Percentiles rank a stretch among this genome's conserved stretches.
Conservation (phyloP, 2,113 vertebrate species). For the Scomber colias region DNA sequence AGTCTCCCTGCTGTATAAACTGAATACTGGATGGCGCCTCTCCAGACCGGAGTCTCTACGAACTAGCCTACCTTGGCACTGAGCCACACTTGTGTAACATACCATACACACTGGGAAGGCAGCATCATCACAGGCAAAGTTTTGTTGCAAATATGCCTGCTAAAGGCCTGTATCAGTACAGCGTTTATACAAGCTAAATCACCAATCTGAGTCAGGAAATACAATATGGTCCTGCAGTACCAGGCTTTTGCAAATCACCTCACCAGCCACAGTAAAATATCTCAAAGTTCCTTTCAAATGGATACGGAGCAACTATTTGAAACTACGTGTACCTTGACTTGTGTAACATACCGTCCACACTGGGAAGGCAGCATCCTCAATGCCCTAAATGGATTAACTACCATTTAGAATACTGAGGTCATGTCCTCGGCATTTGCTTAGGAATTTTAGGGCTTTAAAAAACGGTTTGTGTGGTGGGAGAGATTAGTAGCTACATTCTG, state of each 20-base stretch:
- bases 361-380: constrained; percentile 37
- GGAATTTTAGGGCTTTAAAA: too few relatives aligned
- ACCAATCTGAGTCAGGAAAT: neutral
- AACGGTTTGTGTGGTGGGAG: too few relatives aligned
- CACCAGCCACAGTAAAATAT: neutral
- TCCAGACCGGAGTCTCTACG: constrained; percentile 53
- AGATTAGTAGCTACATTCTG: too few relatives aligned
- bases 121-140: constrained; percentile 47
- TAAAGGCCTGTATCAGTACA: constrained; percentile 1
- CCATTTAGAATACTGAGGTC: neutral
- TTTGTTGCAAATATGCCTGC: constrained; percentile 7
- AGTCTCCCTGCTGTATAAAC: constrained; percentile 67
- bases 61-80: constrained; percentile 59
- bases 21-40: constrained; percentile 66
- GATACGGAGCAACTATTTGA: neutral
- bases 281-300: neutral
- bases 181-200: neutral
- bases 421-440: neutral
- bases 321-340: constrained; percentile 5
- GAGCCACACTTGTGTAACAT: constrained; percentile 58
- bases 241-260: neutral
- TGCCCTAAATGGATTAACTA: too few relatives aligned
- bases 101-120: constrained; percentile 32
- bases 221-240: neutral
- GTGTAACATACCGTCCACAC: constrained; percentile 50